Conservation (phyloP, 1,140 invertebrate species). For the Ganaspis sp. region DNA sequence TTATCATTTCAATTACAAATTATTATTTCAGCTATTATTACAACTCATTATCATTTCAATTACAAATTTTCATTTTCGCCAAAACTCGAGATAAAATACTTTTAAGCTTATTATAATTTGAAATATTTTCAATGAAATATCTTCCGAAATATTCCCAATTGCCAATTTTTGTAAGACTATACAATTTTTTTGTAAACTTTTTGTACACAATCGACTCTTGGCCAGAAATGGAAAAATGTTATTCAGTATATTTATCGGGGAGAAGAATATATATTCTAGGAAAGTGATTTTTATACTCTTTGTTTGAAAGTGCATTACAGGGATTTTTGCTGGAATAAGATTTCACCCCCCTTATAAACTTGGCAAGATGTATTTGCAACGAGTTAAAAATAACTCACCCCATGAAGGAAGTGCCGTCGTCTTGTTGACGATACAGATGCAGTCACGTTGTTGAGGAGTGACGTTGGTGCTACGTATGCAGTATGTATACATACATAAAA, state of each 20-base stretch:
- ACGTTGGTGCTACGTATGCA: not conserved
- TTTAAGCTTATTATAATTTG: too few relatives aligned
- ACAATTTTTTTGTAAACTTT: too few relatives aligned
- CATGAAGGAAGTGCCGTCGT: conserved; percentile 35
- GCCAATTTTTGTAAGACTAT: too few relatives aligned
- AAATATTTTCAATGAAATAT: too few relatives aligned
- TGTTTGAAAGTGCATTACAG: not conserved
- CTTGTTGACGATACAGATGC: not conserved
- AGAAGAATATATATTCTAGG: not conserved
- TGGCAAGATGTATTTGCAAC: conserved; percentile 37
- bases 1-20: too few relatives aligned
- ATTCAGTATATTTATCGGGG: not conserved
- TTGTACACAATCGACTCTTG: too few relatives aligned
- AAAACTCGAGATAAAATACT: too few relatives aligned
- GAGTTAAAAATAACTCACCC: conserved; percentile 48
- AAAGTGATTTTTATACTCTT: not conserved
- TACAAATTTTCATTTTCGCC: too few relatives aligned
- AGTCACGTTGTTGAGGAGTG: not conserved
- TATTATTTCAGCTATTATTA: too few relatives aligned
- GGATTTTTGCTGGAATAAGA: not conserved
- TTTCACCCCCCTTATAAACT: conserved; percentile 1
- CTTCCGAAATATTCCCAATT: too few relatives aligned
- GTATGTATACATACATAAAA: too few relatives aligned
- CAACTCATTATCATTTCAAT: too few relatives aligned
- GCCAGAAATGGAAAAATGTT: not conserved